Evolutionary conservation across 1,140 invertebrate genomes (phyloP).

Genomic region (Drosophila paulistorum): DNA sequence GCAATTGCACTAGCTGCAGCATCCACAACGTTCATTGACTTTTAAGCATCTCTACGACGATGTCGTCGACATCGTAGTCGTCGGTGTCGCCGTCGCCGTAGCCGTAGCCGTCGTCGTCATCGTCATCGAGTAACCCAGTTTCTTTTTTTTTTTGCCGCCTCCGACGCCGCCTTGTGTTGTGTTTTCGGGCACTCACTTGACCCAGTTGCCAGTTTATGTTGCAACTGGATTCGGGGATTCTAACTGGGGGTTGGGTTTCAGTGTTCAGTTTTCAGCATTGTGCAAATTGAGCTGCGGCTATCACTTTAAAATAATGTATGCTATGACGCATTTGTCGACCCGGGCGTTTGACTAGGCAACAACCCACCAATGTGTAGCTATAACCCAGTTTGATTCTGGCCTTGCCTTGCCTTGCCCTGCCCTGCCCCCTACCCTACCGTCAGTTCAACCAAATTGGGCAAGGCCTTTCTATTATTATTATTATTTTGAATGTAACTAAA

Average conservation of each 20-base stretch:
- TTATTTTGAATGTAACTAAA: constrained; percentile 24
- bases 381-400: constrained; percentile 15
- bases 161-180: constrained; percentile 8
- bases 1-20: constrained; percentile 58
- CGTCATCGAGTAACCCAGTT: constrained; percentile 64
- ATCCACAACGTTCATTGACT: constrained; percentile 61
- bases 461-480: constrained; percentile 31
- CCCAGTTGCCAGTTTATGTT: constrained; percentile 37
- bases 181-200: constrained; percentile 60
- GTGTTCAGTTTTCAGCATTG: constrained; percentile 33
- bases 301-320: constrained; percentile 48
- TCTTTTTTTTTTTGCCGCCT: constrained; percentile 12
- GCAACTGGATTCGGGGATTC: constrained; percentile 4
- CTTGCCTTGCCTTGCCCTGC: constrained; percentile 25
- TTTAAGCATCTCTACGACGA: neutral
- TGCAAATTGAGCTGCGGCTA: constrained; percentile 36
- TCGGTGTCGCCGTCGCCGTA: no score
- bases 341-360: constrained; percentile 21
- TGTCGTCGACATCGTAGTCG: no score
- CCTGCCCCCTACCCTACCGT: constrained; percentile 20
- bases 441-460: constrained; percentile 35
- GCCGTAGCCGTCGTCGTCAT: constrained; percentile 16
- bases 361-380: constrained; percentile 24
- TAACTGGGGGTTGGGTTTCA: neutral
- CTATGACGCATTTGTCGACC: constrained; percentile 71